Base-by-base conservation (phyloP, 2,888 invertebrate species). In the Hyppa rectilinea region DNA sequence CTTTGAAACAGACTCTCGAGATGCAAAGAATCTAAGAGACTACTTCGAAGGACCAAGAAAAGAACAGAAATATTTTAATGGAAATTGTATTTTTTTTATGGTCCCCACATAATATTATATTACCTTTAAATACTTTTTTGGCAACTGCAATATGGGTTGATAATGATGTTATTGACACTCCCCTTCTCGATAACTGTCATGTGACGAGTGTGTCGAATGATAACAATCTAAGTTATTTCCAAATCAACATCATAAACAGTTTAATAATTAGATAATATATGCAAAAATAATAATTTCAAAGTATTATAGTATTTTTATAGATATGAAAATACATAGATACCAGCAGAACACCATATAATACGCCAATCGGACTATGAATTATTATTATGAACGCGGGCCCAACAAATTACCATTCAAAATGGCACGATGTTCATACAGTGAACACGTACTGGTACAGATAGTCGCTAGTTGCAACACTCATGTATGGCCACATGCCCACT, bases 401-500 rank as follows among this genome's bases (percentile, higher is more conserved):
- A 84, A 88, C 87, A 87, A 89, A 89, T 89, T 87, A 87, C 69
- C 78, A 88, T 88, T 87, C 86, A 87, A 89, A 89, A 87, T 88
- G 86, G 87, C 89, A 88, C 80, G 80, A 75, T 76, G 82, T 81
- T 81, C 83, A 71, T 85, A 88, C 75, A 71, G 74, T 64, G 76
- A 72, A 65, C 74, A 73, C 62, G 73, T 75, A 75, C 73, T 68
- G 71, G 75, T 67, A 80, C 69, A 80, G 70, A 83, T 80, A 75
- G 78, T 61, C 64, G 62, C 77, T 81, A 81, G 85, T 87, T 88
- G 82, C 88, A 83, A 87, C 85, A 86, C 86, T 83, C 84, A 78
- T 80, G 87, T 87, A 88, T 85, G 86, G 84, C 85, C 84, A 81
- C 87, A 90, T 88, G 87, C 86, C 90, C 89, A 92, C 91, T 92